Conservation (phyloP, 2,888 invertebrate genomes). For the Sesia bembeciformis region DNA sequence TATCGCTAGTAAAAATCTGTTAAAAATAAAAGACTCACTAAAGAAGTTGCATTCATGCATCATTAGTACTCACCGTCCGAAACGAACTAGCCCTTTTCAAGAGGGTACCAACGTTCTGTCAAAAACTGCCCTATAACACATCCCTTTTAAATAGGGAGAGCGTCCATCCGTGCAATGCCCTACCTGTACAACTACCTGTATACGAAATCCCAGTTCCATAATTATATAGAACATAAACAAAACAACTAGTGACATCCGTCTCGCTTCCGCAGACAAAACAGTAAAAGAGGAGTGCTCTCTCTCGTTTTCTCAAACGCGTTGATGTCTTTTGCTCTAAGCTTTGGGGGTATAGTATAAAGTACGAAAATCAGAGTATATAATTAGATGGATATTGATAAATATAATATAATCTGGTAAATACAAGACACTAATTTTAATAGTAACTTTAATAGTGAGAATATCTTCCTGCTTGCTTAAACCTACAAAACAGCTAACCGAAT, state of each 20-base stretch:
- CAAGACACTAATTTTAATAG: no score
- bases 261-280: constrained; percentile 41
- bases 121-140: constrained; percentile 41
- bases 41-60: constrained; percentile 48
- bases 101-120: constrained; percentile 32
- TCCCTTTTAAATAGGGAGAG: constrained; percentile 49
- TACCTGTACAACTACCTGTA: constrained; percentile 47
- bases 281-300: constrained; percentile 21
- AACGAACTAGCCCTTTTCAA: constrained; percentile 45
- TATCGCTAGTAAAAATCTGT: not conserved
- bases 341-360: constrained; percentile 32
- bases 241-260: constrained; percentile 41
- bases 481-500: no score
- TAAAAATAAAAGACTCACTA: constrained; percentile 23
- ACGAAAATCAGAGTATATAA: constrained; percentile 14
- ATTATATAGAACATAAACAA: constrained; percentile 49
- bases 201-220: constrained; percentile 51
- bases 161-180: constrained; percentile 59
- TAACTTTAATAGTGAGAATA: no score
- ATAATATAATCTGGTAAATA: no score
- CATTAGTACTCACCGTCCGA: constrained; percentile 55
- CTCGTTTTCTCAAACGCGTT: constrained; percentile 50
- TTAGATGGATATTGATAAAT: no score
- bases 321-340: constrained; percentile 58
- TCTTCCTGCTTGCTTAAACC: no score